phyloP scores from a whole-genome alignment of 2,113 vertebrate species.

The Trogon surrucura region DNA sequence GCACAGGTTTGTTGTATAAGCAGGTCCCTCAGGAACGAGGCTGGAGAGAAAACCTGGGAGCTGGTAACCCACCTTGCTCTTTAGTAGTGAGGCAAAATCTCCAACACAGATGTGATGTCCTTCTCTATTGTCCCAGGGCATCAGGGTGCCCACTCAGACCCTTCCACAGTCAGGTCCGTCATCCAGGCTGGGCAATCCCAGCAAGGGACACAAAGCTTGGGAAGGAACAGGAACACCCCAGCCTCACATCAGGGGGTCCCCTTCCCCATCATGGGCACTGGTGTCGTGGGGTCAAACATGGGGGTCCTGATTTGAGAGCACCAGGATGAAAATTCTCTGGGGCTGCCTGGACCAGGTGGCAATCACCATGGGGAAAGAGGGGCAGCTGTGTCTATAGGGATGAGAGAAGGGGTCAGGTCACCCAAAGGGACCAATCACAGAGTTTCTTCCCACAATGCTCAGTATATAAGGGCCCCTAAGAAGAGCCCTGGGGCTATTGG shows the following conservation, averaged over 20 bases:
- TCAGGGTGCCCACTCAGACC: not conserved
- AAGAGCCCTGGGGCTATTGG: too few relatives aligned
- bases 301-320: not conserved
- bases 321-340: too few relatives aligned
- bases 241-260: not conserved
- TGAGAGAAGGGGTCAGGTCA: too few relatives aligned
- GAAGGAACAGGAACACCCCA: not conserved
- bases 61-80: not conserved
- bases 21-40: not conserved
- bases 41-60: not conserved
- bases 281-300: constrained; percentile 67
- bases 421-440: too few relatives aligned
- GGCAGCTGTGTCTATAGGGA: too few relatives aligned
- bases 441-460: too few relatives aligned
- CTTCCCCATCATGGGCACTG: not conserved
- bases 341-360: too few relatives aligned
- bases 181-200: not conserved
- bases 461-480: too few relatives aligned
- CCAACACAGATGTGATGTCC: not conserved
- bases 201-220: not conserved
- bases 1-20: not conserved
- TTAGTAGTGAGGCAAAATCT: not conserved
- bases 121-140: not conserved
- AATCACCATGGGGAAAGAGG: too few relatives aligned
- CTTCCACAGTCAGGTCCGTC: not conserved